phyloP scores from a whole-genome alignment of 2,888 invertebrate species.

The Drosophila hamatofila region DNA sequence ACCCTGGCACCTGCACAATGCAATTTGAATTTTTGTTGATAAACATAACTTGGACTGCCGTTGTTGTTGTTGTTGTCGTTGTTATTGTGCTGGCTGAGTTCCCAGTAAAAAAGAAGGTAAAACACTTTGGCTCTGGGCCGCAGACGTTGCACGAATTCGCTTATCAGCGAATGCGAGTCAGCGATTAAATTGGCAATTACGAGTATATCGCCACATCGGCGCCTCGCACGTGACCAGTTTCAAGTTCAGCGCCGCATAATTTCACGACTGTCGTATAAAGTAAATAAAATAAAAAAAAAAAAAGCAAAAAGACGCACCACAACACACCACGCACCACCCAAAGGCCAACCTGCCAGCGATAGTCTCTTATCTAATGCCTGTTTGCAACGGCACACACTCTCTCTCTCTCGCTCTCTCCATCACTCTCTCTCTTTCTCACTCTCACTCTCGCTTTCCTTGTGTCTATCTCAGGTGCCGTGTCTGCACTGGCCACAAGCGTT shows the following conservation, averaged over 20 bases:
- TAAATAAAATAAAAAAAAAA: no score
- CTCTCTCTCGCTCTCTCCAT: background rate
- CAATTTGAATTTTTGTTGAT: conserved; percentile 51
- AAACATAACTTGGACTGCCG: conserved; percentile 34
- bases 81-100: conserved; percentile 10
- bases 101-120: conserved; percentile 11
- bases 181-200: conserved; percentile 77
- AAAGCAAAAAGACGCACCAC: conserved; percentile 25
- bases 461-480: background rate
- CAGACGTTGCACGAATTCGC: conserved; percentile 44
- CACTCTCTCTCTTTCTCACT: background rate
- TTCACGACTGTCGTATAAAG: conserved; percentile 38
- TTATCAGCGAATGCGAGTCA: conserved; percentile 68
- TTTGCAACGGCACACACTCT: background rate
- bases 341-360: conserved; percentile 22
- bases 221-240: conserved; percentile 77
- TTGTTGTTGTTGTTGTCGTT: no score
- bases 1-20: conserved; percentile 42
- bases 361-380: conserved; percentile 51
- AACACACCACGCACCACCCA: conserved; percentile 10
- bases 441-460: no score
- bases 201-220: conserved; percentile 73
- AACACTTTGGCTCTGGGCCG: background rate
- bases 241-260: conserved; percentile 68
- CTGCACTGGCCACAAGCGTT: conserved; percentile 32